phyloP scores from a whole-genome alignment of 2,797 vertebrate species.

The Liparis tanakae region DNA sequence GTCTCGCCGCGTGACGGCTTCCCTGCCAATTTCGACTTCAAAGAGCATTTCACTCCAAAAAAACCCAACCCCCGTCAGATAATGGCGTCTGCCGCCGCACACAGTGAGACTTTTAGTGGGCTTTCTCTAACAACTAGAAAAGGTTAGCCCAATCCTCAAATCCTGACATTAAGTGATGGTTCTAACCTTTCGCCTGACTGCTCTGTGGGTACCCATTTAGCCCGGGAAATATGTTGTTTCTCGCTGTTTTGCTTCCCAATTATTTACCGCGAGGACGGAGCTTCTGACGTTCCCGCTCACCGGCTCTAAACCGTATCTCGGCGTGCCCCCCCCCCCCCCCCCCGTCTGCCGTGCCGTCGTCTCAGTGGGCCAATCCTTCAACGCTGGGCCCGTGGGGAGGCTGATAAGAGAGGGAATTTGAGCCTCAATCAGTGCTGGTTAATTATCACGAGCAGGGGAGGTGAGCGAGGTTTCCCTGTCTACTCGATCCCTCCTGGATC shows the following conservation, averaged over 20 bases:
- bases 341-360: slow-evolving; percentile 44
- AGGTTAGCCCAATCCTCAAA: slow-evolving; percentile 56
- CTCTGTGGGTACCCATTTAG: slow-evolving; percentile 34
- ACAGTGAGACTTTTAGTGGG: slow-evolving; percentile 8
- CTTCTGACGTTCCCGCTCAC: slow-evolving; percentile 22
- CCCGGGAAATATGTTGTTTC: slow-evolving; percentile 37
- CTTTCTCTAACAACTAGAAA: slow-evolving; percentile 33
- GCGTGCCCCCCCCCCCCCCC: slow-evolving; percentile 18
- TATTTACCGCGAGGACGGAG: slow-evolving; percentile 33
- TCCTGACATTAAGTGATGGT: slow-evolving; percentile 61
- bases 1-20: slow-evolving; percentile 7
- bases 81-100: slow-evolving; percentile 11
- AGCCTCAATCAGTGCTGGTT: slow-evolving; percentile 79
- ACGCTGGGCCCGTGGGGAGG: slow-evolving; percentile 51
- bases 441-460: slow-evolving; percentile 79
- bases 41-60: slow-evolving; percentile 34
- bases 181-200: slow-evolving; percentile 63
- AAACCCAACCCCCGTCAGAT: slow-evolving; percentile 11
- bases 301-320: slow-evolving; percentile 40
- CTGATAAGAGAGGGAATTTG: slow-evolving; percentile 70
- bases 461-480: slow-evolving; percentile 67
- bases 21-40: slow-evolving; percentile 15
- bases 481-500: slow-evolving; percentile 44
- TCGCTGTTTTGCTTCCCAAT: slow-evolving; percentile 45
- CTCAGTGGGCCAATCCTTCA: slow-evolving; percentile 57